Percentiles rank a stretch among this genome's conserved stretches.
These are phyloP conservation scores for Petroica traversi DNA, from an alignment of 2,113 vertebrate genomes.

Conservation along the genomic window DNA sequence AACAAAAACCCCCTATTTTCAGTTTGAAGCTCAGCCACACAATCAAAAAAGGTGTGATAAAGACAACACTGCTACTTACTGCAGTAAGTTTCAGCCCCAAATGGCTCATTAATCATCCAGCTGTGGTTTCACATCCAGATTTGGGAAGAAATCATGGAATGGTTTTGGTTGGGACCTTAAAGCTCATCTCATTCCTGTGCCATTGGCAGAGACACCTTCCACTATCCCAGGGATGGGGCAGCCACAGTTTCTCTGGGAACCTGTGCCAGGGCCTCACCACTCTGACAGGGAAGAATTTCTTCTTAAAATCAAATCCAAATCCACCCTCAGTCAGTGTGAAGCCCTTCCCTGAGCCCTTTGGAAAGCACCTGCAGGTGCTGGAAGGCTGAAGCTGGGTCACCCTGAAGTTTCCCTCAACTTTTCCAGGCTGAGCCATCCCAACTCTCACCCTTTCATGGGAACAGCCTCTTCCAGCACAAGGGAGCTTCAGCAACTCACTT, in stretches of 20 bases:
- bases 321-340: too few species aligned
- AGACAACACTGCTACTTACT: neutral
- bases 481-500: neutral
- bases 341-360: neutral
- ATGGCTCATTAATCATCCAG: neutral
- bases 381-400: too few species aligned
- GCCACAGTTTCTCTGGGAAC: neutral
- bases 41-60: neutral
- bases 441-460: accelerated
- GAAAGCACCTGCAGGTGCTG: neutral
- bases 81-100: neutral
- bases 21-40: neutral
- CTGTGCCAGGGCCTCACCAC: accelerated
- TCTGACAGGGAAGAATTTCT: neutral
- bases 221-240: neutral
- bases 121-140: too few species aligned
- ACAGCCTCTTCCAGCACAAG: neutral
- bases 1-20: accelerated
- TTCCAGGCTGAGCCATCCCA: neutral
- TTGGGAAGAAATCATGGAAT: neutral
- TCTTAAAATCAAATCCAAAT: neutral
- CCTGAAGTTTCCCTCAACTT: neutral
- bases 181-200: neutral
- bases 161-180: neutral
- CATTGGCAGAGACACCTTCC: neutral